Evolutionary conservation across 2,113 vertebrate genomes (phyloP), one percentile per base, ranked within the genome.

Genomic region (Ailuropoda melanoleuca): DNA sequence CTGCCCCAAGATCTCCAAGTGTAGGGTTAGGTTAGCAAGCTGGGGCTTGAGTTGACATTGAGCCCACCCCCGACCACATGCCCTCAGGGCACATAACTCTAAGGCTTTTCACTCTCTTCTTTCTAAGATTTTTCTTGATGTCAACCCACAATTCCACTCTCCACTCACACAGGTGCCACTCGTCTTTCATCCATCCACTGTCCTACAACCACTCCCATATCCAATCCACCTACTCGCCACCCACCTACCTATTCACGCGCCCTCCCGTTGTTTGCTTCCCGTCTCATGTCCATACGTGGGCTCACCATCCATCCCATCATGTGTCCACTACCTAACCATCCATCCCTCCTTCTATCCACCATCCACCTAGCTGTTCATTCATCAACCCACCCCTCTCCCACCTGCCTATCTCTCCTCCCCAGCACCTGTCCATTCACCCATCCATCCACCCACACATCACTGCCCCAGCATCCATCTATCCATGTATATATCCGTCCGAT

Each of bases 111-210:
- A 55, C 11, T 85, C 88, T 83, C 19, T 53, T 95, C 37, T 84
- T 60, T 84, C 48, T 77, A 75, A 75, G 48, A 66, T 48, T 72
- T 94, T 91, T 96, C 53, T 96, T 93, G 23, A 55, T 53, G 66
- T 60, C 34, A 55, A 46, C n/a, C 23, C 14, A 11, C 96, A 93
- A 56, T 87, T 90, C 11, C 5, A 88, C 23, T 84, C 46, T 80
- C 15, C 0, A 34, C 0, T 14, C 17, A 37, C 26, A 2, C 6
- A 7, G 43, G 68, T 13, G 12, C 29, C 7, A 86, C 34, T 70
- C 50, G 56, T 66, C 46, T 84, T 88, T 80, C 31, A 70, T 39
- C 53, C 6, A 50, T 21, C 37, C 17, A 55, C 6, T 74, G 4
- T 85, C 70, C 23, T n/a, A 62, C 6, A 94, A 46, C 21, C 14